Conservation (phyloP, 2,888 invertebrate species). For the Pyrrhosoma nymphula region DNA sequence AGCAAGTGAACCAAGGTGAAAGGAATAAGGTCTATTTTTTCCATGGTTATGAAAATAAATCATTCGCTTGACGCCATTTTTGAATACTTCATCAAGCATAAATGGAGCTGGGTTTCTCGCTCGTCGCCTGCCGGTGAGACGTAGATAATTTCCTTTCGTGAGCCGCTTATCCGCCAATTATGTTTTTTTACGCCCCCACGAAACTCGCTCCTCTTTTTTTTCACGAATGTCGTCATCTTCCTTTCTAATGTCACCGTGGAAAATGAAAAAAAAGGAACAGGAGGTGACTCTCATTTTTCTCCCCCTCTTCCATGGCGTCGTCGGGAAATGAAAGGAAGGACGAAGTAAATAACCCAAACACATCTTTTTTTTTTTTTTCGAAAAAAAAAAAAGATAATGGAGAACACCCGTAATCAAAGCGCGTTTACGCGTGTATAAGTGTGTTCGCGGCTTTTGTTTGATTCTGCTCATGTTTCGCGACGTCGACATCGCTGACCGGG, state of each 20-base stretch:
- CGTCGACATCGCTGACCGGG: not conserved
- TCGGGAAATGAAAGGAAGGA: conserved; percentile 4
- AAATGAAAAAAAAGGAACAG: not conserved
- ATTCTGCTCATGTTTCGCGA: not conserved
- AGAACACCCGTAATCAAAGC: not conserved
- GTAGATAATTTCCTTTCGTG: not conserved
- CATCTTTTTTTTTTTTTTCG: not conserved
- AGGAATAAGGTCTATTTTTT: not conserved
- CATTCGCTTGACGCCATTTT: not conserved
- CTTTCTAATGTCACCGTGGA: not conserved
- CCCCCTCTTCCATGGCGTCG: not conserved
- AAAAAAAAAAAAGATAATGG: not conserved
- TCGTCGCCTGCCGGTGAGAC: not conserved
- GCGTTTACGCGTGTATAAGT: not conserved
- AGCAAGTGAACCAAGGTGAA: not conserved
- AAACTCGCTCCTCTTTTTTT: not conserved
- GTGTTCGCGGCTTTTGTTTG: not conserved
- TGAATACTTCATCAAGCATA: not conserved
- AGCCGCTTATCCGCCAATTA: conserved; percentile 5
- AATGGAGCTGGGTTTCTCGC: not conserved
- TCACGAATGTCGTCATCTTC: not conserved
- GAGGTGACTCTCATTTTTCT: not conserved
- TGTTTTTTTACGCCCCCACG: not conserved
- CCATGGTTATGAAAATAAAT: not conserved
- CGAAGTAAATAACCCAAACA: not conserved